phyloP scores from a whole-genome alignment of 2,888 invertebrate genomes.

The Hirtodrosophila trivittata region DNA sequence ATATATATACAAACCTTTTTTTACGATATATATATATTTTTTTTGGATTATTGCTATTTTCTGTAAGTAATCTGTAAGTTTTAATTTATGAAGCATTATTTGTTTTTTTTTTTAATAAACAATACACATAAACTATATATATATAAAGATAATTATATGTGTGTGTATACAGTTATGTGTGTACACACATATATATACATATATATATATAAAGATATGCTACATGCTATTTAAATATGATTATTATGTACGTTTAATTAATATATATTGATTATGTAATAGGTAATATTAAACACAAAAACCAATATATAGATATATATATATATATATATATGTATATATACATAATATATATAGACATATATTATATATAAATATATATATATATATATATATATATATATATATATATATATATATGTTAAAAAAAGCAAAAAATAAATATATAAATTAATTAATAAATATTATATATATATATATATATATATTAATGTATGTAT shows the following conservation, averaged over 20 bases:
- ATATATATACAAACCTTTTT: conserved; percentile 9
- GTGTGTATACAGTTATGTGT: too few relatives aligned
- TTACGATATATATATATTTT: conserved; percentile 11
- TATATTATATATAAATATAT: conserved; percentile 15
- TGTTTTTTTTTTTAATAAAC: conserved; percentile 28
- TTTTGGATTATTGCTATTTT: conserved; percentile 39
- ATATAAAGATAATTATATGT: conserved; percentile 7
- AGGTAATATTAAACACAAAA: conserved; percentile 21
- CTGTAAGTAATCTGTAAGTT: conserved; percentile 37
- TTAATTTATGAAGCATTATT: conserved; percentile 51
- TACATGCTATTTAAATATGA: conserved; percentile 50
- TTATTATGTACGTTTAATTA: conserved; percentile 45
- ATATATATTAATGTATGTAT: conserved; percentile 29
- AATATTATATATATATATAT: conserved; percentile 20
- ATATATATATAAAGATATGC: conserved; percentile 21
- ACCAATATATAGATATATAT: conserved; percentile 12
- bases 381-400: conserved; percentile 17
- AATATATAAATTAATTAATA: too few relatives aligned
- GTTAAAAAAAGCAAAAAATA: too few relatives aligned
- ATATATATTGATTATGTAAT: conserved; percentile 7
- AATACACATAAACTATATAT: conserved; percentile 5
- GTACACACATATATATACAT: conserved; percentile 3
- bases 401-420: conserved; percentile 29
- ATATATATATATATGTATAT: conserved; percentile 7
- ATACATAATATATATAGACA: conserved; percentile 4